Conservation (phyloP, 2,888 invertebrate genomes). For the Caenorhabditis uteleia region DNA sequence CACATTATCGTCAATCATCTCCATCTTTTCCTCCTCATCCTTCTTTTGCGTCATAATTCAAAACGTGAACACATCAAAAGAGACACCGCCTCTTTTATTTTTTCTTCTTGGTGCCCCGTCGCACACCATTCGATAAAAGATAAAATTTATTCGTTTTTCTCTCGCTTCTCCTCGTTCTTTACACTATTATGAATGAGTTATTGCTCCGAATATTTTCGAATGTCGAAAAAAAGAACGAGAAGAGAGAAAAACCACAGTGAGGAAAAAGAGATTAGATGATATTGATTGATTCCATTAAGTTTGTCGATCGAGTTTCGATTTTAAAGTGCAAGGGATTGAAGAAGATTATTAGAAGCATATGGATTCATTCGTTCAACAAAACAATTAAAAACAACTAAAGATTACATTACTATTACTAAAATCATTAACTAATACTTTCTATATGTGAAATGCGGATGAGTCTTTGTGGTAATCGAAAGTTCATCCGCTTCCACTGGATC, state of each 20-base stretch:
- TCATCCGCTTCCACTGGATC: constrained; percentile 53
- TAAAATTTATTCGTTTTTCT: constrained; percentile 35
- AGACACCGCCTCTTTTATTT: constrained; percentile 19
- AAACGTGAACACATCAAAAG: constrained; percentile 17
- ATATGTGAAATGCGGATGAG: constrained; percentile 60
- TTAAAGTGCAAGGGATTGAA: too few species aligned
- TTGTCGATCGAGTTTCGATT: too few species aligned
- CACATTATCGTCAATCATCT: neutral
- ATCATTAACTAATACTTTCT: constrained; percentile 47
- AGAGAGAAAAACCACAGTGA: neutral
- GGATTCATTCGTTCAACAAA: constrained; percentile 12
- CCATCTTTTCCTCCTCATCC: neutral
- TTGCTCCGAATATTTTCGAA: too few species aligned
- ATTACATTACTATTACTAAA: neutral
- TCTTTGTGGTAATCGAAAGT: constrained; percentile 44
- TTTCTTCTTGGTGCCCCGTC: constrained; percentile 1
- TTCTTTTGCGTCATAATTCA: constrained; percentile 24
- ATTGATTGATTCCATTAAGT: too few species aligned
- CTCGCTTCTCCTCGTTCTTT: too few species aligned
- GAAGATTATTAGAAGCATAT: too few species aligned
- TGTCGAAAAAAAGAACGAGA: constrained; percentile 1
- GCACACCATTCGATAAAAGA: constrained; percentile 36
- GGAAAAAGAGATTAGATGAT: neutral
- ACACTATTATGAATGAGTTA: too few species aligned
- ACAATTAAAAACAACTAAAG: constrained; percentile 8